Evolutionary conservation across 1,140 invertebrate genomes (phyloP).

Genomic region (Drosophila rhopaloa): DNA sequence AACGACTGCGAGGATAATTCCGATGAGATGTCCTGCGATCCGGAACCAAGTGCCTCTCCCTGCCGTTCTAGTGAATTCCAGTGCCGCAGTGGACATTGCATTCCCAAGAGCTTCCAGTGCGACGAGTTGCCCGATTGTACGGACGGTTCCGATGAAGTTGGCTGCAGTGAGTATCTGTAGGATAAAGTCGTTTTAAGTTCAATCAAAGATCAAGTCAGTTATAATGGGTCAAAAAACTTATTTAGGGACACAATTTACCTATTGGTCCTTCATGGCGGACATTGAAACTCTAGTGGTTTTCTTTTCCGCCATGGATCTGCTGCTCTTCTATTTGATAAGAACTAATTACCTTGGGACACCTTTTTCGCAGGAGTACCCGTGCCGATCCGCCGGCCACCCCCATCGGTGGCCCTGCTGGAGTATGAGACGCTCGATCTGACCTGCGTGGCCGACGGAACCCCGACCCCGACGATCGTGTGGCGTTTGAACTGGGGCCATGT

Average conservation of each 20-base stretch:
- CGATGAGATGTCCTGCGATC: constrained; percentile 90
- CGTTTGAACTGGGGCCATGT: constrained; percentile 98
- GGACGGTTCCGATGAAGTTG: constrained; percentile 96
- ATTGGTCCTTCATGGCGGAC: constrained; percentile 1
- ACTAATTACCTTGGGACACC: background rate
- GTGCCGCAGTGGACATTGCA: constrained; percentile 93
- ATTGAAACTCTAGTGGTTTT: background rate
- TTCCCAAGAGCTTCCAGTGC: constrained; percentile 97
- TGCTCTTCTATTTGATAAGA: background rate
- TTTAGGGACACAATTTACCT: background rate
- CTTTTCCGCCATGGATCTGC: background rate
- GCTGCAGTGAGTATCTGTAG: constrained; percentile 87
- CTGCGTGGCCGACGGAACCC: constrained; percentile 95
- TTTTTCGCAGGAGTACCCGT: constrained; percentile 85
- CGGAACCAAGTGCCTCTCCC: constrained; percentile 87
- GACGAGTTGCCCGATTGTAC: constrained; percentile 94
- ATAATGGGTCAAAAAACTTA: too few species aligned
- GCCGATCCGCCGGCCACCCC: constrained; percentile 89
- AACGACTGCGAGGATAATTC: constrained; percentile 97
- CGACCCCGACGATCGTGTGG: constrained; percentile 97
- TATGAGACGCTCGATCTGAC: constrained; percentile 91
- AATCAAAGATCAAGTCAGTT: background rate
- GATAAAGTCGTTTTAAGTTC: background rate
- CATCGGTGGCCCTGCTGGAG: constrained; percentile 88
- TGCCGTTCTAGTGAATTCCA: constrained; percentile 94